A percentile compares a stretch with the other conserved stretches of the same genome.
phyloP scores from a whole-genome alignment of 1,140 invertebrate species.

The Arctopsyche grandis region DNA sequence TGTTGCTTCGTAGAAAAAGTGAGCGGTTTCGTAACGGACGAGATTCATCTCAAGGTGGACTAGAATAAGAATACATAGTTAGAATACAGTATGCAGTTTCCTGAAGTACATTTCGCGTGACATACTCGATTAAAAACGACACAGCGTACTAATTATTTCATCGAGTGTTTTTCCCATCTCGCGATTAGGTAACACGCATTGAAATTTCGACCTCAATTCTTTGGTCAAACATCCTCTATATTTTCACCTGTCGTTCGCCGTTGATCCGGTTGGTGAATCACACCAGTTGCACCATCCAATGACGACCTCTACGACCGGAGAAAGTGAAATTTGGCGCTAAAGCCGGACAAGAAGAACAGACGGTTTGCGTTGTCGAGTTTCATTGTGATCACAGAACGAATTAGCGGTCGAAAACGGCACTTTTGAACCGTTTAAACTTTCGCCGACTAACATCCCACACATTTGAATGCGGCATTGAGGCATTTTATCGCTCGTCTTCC shows the following conservation, averaged over 20 bases:
- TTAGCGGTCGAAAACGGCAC: neutral
- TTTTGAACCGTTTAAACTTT: too few species aligned
- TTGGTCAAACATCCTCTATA: neutral
- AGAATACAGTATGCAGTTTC: neutral
- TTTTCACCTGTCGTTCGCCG: neutral
- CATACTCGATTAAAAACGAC: neutral
- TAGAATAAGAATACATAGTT: neutral
- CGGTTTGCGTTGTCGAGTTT: too few species aligned
- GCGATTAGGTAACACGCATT: too few species aligned
- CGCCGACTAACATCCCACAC: too few species aligned
- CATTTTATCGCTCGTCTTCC: too few species aligned
- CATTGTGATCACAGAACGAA: neutral
- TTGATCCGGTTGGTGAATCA: neutral
- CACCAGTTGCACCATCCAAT: neutral
- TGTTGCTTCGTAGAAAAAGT: neutral
- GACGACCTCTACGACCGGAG: neutral
- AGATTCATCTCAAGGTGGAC: constrained; percentile 25
- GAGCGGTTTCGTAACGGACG: constrained; percentile 18
- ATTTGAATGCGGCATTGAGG: too few species aligned
- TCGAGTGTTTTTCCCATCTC: neutral
- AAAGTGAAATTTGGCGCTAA: neutral
- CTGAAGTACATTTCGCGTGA: neutral
- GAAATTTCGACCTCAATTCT: too few species aligned
- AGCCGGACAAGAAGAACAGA: neutral
- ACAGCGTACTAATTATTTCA: neutral